phyloP scores from a whole-genome alignment of 2,888 invertebrate species.

The Keiferia lycopersicella region DNA sequence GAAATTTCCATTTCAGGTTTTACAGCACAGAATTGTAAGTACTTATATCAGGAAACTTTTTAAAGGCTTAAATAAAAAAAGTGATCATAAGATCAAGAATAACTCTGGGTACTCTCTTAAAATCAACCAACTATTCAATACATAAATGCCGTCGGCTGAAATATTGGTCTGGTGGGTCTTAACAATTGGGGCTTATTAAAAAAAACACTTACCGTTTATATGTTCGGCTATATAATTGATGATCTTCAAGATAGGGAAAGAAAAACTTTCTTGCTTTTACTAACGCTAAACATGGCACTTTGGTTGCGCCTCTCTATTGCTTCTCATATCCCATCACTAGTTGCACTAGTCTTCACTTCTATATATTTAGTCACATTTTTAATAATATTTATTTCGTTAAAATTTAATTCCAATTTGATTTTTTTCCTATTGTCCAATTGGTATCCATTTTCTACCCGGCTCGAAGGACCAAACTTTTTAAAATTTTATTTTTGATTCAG shows the following conservation, averaged over 20 bases:
- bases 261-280: conserved; percentile 17
- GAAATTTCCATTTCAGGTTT: too few relatives aligned
- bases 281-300: conserved; percentile 43
- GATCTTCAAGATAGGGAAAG: conserved; percentile 7
- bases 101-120: too few relatives aligned
- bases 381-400: background rate
- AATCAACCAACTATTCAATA: too few relatives aligned
- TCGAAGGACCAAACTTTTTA: conserved; percentile 11
- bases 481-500: background rate
- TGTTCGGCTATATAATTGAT: background rate
- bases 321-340: conserved; percentile 42
- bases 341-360: conserved; percentile 42
- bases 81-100: too few relatives aligned
- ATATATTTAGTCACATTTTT: conserved; percentile 29
- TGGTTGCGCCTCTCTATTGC: conserved; percentile 46
- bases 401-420: background rate
- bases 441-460: conserved; percentile 5
- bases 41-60: too few relatives aligned
- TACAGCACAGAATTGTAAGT: too few relatives aligned
- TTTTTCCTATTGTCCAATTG: conserved; percentile 7
- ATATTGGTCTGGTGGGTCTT: too few relatives aligned
- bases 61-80: too few relatives aligned
- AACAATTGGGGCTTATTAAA: background rate
- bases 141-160: too few relatives aligned
- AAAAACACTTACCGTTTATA: conserved; percentile 19